Evolutionary conservation across 2,888 invertebrate species (phyloP).

Genomic region (Sinelater perroti): DNA sequence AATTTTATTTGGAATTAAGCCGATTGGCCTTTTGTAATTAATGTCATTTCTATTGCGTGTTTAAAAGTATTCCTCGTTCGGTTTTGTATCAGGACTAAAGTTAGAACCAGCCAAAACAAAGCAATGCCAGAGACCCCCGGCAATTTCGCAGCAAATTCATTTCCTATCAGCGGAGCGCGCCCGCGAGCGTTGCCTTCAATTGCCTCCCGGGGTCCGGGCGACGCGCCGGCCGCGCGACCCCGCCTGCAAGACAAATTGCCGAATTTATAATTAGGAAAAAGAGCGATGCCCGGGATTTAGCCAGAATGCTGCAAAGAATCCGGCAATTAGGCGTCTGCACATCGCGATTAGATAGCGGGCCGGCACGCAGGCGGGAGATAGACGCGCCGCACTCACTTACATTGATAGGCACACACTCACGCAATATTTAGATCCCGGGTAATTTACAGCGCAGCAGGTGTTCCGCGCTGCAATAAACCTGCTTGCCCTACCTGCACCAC

Average conservation of each 20-base stretch:
- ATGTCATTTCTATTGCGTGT: too few relatives aligned
- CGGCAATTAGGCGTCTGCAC: conserved; percentile 32
- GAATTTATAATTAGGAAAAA: conserved; percentile 40
- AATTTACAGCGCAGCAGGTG: conserved; percentile 58
- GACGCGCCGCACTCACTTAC: conserved; percentile 36
- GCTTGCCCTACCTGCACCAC: conserved; percentile 32
- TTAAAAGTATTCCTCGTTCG: too few relatives aligned
- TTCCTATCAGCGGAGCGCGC: too few relatives aligned
- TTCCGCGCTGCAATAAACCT: conserved; percentile 42
- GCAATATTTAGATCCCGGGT: conserved; percentile 56
- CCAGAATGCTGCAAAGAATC: conserved; percentile 33
- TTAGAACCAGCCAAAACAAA: too few relatives aligned
- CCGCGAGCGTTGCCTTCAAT: too few relatives aligned
- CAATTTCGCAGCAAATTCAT: too few relatives aligned
- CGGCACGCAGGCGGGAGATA: conserved; percentile 30
- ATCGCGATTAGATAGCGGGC: conserved; percentile 35
- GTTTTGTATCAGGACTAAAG: too few relatives aligned
- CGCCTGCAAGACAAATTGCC: conserved; percentile 18
- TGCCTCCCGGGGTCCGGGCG: too few relatives aligned
- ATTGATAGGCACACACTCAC: conserved; percentile 54
- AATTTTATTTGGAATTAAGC: too few relatives aligned
- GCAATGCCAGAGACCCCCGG: too few relatives aligned
- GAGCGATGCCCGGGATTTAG: conserved; percentile 25
- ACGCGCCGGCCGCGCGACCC: too few relatives aligned
- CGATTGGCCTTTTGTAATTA: too few relatives aligned